Base-by-base conservation (phyloP, 2,888 invertebrate genomes). In the Ceraclea dissimilis region DNA sequence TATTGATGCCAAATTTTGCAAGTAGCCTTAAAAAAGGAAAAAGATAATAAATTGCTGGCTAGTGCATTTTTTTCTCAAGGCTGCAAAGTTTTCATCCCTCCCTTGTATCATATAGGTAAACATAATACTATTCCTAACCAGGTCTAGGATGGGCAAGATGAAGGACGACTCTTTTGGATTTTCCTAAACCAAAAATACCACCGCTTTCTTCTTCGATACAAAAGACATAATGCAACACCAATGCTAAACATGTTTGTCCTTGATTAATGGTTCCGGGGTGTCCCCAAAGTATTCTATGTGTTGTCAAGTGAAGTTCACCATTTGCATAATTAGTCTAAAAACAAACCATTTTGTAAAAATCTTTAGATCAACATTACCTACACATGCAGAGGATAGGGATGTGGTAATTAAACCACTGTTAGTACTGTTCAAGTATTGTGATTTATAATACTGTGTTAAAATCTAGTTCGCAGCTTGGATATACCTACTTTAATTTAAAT, bases 201-300 rank as follows among this genome's bases (percentile, higher is more conserved):
- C 88, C 81, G 63, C 82, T 82, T 70, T 93, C 91, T 68, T 93
- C 91, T 72, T 92, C 90, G 18, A 88, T 75, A 58, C 84, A 87
- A 53, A 89, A 80, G 17, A 93, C 78, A 66, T 88, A 82, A 61
- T 80, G 79, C 52, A 93, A 74, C 54, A 84, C 81, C 46, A 95
- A 71, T 13, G 85, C 82, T 17, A 90, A 70, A 65, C 86, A 85
- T 19, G 83, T 79, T 57, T 84, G 78, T 26, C 86, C 85, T 65
- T 82, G 79, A 22, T 85, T 80, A 67, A 88, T 86, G 62, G 86
- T 85, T 17, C 86, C 87, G 11, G 85, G 83, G 62, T 82, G 83
- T 2, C 84, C 87, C 93, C 94, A 95, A 57, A 93, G 75, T 57
- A 94, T 74, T 61, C 92, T 81, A 67, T 92, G 90, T n/a, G 85